Base-by-base conservation (phyloP, 1,140 invertebrate genomes). In the Zaprionus vittiger region DNA sequence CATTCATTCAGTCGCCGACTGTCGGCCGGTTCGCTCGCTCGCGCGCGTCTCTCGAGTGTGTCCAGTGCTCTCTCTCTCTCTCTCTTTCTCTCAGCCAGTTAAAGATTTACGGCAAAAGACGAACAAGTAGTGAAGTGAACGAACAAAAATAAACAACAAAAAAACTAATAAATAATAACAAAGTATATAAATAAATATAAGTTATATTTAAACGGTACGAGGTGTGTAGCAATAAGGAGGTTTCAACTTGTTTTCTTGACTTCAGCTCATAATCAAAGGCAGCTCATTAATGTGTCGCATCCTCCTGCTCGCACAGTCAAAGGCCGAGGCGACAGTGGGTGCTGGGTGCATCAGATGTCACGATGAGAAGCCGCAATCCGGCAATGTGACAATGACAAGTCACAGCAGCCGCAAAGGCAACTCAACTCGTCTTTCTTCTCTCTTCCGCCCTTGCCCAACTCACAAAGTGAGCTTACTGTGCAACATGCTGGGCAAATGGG, bases 401-500 rank as follows among this genome's bases (percentile, higher is more conserved):
- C 41, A n/a, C 41, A 47, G n/a, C n/a, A 47, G 41, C 41, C 41
- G 41, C 47, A 52, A 24, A 22, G 47, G 20, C 47, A 24, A 52
- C 20, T 14, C 20, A 7, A 7, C 6, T 52, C 20, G 1, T 4
- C 12, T 24, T 15, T 49, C 7, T 9, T 49, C 47, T 49, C 47
- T 12, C 17, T 2, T 7, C 11, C 11, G 20, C 12, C 47, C 22
- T 24, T 9, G 14, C 4, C 14, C 38, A 31, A 11, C 17, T 17
- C 41, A 11, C n/a, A 6, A 47, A 47, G n/a, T 47, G 41, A 47
- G 41, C 41, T 44, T n/a, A 17, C 41, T 44, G 47, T 52, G 17
- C 47, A 52, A 12, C 56, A 41, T 38, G 52, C 37, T 68, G 59
- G 59, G 73, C 78, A 90, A 76, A 79, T 79, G 81, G 76, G 85